Evolutionary conservation across 2,797 vertebrate genomes (phyloP).

Genomic region (Rhinogobio ventralis): DNA sequence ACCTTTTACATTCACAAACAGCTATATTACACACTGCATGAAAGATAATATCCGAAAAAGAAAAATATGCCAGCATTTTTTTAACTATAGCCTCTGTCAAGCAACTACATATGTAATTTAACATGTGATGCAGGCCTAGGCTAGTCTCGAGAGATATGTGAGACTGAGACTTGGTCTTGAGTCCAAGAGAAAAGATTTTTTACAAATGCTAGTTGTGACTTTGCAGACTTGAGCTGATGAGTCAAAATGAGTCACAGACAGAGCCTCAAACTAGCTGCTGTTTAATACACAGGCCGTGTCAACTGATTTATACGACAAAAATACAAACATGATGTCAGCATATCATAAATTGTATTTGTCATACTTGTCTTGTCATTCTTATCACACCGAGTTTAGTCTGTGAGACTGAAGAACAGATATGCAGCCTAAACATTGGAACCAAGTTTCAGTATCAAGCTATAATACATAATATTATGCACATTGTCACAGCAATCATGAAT

Average conservation of each 20-base stretch:
- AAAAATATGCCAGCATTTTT: background rate
- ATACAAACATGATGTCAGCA: constrained; percentile 9
- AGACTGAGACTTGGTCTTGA: background rate
- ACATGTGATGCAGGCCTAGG: background rate
- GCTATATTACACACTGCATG: background rate
- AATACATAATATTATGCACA: background rate
- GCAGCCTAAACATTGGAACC: background rate
- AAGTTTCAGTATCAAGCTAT: background rate
- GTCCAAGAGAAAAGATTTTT: background rate
- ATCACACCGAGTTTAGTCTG: background rate
- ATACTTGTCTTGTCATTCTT: background rate
- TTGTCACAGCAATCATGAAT: too few relatives aligned
- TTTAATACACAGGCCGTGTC: background rate
- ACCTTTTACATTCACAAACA: background rate
- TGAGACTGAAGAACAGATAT: background rate
- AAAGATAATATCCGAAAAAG: background rate
- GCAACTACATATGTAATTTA: background rate
- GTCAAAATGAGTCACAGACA: constrained; percentile 27
- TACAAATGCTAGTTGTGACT: background rate
- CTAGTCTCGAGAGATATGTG: background rate
- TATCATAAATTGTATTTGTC: background rate
- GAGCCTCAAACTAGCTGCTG: background rate
- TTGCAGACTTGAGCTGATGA: constrained; percentile 13
- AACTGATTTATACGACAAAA: background rate
- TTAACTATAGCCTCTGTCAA: background rate